A percentile compares a stretch with the other conserved stretches of the same genome.
phyloP scores from a whole-genome alignment of 2,888 invertebrate genomes.

The Ophion slaviceki region DNA sequence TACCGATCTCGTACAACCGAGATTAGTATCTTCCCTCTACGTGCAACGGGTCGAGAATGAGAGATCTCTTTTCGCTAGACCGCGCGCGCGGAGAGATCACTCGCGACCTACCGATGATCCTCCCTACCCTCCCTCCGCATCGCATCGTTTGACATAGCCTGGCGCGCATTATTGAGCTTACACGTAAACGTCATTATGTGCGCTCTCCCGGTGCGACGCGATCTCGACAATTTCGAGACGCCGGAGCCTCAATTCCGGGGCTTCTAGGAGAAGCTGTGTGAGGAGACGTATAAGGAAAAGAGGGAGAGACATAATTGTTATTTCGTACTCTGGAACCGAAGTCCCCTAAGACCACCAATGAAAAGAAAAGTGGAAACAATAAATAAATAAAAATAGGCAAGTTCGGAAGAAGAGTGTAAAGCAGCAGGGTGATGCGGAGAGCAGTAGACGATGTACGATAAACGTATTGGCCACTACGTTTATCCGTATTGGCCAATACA shows the following conservation, averaged over 20 bases:
- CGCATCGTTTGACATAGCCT: conserved; percentile 16
- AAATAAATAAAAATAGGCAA: no score
- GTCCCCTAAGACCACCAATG: not conserved
- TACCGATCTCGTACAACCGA: conserved; percentile 73
- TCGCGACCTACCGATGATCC: conserved; percentile 25
- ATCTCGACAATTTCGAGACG: conserved; percentile 15
- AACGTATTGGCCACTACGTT: no score
- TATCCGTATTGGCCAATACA: no score
- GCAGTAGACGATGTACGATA: no score
- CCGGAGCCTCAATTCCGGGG: conserved; percentile 18
- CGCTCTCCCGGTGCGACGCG: not conserved
- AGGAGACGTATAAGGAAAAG: not conserved
- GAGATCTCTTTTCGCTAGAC: conserved; percentile 52
- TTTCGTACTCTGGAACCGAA: not conserved
- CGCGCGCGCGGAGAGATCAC: conserved; percentile 23
- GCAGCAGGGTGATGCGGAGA: no score
- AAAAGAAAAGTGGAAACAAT: not conserved
- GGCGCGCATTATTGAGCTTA: not conserved
- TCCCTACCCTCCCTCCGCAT: not conserved
- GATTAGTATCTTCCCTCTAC: conserved; percentile 75
- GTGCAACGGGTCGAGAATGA: conserved; percentile 59
- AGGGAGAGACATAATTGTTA: not conserved
- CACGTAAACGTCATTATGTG: not conserved
- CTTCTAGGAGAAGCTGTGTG: not conserved
- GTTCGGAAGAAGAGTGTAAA: no score